A percentile compares a stretch with the other conserved stretches of the same genome.
phyloP scores from a whole-genome alignment of 2,888 invertebrate species.

The Timema cristinae region DNA sequence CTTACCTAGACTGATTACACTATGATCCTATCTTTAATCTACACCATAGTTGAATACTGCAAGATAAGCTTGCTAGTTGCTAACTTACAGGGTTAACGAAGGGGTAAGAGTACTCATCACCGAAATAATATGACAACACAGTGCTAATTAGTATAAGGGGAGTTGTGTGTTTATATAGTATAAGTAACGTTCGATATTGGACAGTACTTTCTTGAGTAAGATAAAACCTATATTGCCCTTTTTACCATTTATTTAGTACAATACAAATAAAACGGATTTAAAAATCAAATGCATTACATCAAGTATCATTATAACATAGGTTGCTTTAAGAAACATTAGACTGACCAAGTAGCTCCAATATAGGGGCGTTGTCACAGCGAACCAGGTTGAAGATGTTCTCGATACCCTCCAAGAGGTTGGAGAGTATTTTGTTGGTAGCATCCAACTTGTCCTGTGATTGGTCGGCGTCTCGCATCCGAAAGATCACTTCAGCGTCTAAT shows the following conservation, averaged over 20 bases:
- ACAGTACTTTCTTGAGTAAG: neutral
- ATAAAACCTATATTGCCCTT: neutral
- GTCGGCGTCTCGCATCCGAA: slow-evolving; percentile 45
- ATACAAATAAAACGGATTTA: neutral
- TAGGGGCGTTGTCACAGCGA: slow-evolving; percentile 68
- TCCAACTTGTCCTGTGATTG: slow-evolving; percentile 44
- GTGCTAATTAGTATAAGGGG: too few relatives aligned
- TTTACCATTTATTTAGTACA: neutral
- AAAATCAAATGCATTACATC: neutral
- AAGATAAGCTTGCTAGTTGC: too few relatives aligned
- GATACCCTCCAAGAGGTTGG: slow-evolving; percentile 49
- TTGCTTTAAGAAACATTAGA: neutral
- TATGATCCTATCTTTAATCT: too few relatives aligned
- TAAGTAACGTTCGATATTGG: neutral
- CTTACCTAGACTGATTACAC: too few relatives aligned
- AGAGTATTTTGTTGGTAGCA: slow-evolving; percentile 42
- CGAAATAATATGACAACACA: too few relatives aligned
- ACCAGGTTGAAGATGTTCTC: slow-evolving; percentile 56
- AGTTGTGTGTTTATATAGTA: too few relatives aligned
- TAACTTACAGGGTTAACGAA: too few relatives aligned
- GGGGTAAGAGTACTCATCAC: too few relatives aligned
- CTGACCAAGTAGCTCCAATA: slow-evolving; percentile 61
- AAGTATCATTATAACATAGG: neutral
- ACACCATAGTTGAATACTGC: too few relatives aligned
- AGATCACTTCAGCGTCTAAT: slow-evolving; percentile 50